These are phyloP conservation scores for Seira ritae DNA, from an alignment of 2,888 invertebrate genomes.

Conservation along the genomic window DNA sequence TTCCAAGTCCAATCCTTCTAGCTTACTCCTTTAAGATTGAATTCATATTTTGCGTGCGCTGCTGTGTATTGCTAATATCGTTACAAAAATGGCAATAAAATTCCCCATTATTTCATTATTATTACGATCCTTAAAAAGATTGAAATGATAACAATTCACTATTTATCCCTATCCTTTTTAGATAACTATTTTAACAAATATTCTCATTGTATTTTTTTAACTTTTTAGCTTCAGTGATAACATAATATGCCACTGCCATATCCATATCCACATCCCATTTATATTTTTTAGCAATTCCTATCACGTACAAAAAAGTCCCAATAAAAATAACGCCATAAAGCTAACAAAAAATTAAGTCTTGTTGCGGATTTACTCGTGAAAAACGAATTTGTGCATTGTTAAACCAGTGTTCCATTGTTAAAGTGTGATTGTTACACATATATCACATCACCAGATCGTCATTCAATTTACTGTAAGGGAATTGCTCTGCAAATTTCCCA, in stretches of 20 bases:
- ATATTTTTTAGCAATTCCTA: not conserved
- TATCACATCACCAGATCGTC: not conserved
- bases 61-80: not conserved
- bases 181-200: not conserved
- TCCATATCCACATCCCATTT: not conserved
- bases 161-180: too few relatives aligned
- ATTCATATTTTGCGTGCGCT: too few relatives aligned
- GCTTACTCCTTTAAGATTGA: too few relatives aligned
- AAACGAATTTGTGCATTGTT: slow-evolving; percentile 15
- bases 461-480: too few relatives aligned
- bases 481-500: too few relatives aligned
- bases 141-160: not conserved
- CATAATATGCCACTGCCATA: not conserved
- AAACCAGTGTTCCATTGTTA: not conserved
- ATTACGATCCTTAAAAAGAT: slow-evolving; percentile 10
- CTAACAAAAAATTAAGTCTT: slow-evolving; percentile 1
- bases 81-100: slow-evolving; percentile 15
- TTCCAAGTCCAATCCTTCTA: too few relatives aligned
- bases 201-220: not conserved
- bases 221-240: too few relatives aligned
- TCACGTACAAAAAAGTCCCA: slow-evolving; percentile 4
- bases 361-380: not conserved
- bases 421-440: not conserved
- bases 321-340: not conserved
- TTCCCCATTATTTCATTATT: slow-evolving; percentile 9